Evolutionary conservation across 1,140 invertebrate genomes (phyloP).

Genomic region (Paraescarpia echinospica): DNA sequence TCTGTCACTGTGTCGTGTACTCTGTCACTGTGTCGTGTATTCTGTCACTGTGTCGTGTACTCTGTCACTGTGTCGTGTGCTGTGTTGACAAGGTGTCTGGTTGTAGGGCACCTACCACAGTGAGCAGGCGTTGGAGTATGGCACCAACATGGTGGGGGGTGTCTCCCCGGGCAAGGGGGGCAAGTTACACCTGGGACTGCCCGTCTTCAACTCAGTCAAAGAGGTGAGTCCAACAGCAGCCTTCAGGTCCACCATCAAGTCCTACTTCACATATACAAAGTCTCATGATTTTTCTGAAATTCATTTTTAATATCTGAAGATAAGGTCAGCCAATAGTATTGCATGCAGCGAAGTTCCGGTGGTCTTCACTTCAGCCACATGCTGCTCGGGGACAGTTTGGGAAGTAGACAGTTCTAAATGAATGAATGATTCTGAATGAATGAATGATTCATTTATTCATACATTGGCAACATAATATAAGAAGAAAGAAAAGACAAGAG

Average conservation of each 20-base stretch:
- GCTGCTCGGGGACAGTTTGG: too few species aligned
- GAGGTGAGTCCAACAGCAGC: conserved; percentile 64
- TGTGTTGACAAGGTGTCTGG: conserved; percentile 21
- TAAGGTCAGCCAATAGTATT: too few species aligned
- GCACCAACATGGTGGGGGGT: conserved; percentile 95
- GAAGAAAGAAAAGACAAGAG: too few species aligned
- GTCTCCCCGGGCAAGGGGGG: conserved; percentile 97
- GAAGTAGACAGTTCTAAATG: too few species aligned
- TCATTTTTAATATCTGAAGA: too few species aligned
- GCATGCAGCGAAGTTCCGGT: too few species aligned
- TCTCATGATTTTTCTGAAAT: neutral
- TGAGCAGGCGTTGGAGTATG: conserved; percentile 97
- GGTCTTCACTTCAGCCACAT: too few species aligned
- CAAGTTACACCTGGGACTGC: conserved; percentile 86
- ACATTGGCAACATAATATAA: too few species aligned
- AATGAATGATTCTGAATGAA: too few species aligned
- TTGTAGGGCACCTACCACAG: conserved; percentile 67
- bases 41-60: neutral
- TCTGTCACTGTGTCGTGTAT: neutral
- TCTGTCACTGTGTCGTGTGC: conserved; percentile 56
- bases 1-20: neutral
- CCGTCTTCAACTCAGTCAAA: conserved; percentile 91
- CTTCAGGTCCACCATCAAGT: neutral
- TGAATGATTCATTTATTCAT: too few species aligned
- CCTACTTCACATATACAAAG: neutral